Base-by-base conservation (phyloP, 2,888 invertebrate genomes). In the Chrysolina oricalcia region DNA sequence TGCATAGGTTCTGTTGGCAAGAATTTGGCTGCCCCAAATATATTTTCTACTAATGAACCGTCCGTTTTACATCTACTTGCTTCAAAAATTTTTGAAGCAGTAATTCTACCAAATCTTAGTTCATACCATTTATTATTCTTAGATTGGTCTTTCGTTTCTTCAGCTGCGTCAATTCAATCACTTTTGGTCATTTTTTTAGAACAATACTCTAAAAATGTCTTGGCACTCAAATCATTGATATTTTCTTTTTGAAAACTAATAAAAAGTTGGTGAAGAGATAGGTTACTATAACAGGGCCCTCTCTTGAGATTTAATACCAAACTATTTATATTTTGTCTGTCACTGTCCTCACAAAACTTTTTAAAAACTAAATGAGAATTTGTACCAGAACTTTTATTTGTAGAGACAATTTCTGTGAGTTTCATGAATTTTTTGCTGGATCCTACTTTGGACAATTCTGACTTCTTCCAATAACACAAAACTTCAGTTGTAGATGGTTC, bases 91-190 rank as follows among this genome's bases (percentile, higher is more conserved):
- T 63, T 72, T 64, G 72, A 80, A 35, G 78, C 78, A 9, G 79
- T 80, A 27, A 80, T 80, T 76, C 74, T 70, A 11, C 59, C 71
- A 75, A 73, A 79, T 67, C 78, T 46, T 41, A 79, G 41, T 21
- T 79, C 72, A 72, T 62, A 43, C 74, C 78, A 76, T 35, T 63
- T 41, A 21, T 41, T 17, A 11, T n/a, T 43, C 23, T 70, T 27
- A 21, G 48, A 70, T 48, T 70, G 70, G 13, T 70, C 43, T 27
- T 19, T 64, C 10, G 63, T 46, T 63, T 4, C 63, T n/a, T 62
- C 17, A 6, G 21, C 46, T n/a, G 63, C 48, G 35, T 70, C 27
- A 41, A 8, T n/a, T 63, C 70, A 70, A 19, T 43, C 19, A 59
- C 21, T 46, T 46, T 63, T 27, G 23, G 43, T 50, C 23, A 63